Evolutionary conservation across 1,140 invertebrate species (phyloP).

Genomic region (Sarcophaga bullata): DNA sequence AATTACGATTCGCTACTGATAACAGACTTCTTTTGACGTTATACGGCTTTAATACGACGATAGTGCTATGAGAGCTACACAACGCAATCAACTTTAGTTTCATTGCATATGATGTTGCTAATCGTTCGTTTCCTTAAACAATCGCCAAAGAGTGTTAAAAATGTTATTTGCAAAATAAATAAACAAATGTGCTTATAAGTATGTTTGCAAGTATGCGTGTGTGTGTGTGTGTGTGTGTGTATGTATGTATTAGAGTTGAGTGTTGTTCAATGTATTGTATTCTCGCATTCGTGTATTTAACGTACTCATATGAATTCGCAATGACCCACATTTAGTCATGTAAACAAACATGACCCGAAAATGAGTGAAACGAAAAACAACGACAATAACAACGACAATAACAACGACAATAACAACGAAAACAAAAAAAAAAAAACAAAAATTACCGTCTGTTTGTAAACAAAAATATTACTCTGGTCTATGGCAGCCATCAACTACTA

Average conservation of each 20-base stretch:
- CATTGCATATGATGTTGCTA: neutral
- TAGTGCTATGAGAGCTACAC: no score
- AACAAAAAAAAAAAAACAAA: no score
- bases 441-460: conserved; percentile 35
- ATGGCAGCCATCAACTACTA: neutral
- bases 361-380: conserved; percentile 4
- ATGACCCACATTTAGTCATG: conserved; percentile 31
- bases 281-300: neutral
- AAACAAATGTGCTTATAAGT: neutral
- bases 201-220: neutral
- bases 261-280: no score
- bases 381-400: neutral
- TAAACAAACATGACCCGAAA: conserved; percentile 39
- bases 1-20: no score
- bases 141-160: neutral
- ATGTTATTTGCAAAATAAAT: neutral
- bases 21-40: no score
- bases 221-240: neutral
- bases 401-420: conserved; percentile 2
- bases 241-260: neutral
- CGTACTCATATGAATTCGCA: conserved; percentile 30
- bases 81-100: neutral
- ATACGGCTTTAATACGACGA: no score
- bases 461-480: conserved; percentile 16
- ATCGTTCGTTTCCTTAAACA: conserved; percentile 7